phyloP scores from a whole-genome alignment of 2,888 invertebrate species.

The Andricus quercusramuli region DNA sequence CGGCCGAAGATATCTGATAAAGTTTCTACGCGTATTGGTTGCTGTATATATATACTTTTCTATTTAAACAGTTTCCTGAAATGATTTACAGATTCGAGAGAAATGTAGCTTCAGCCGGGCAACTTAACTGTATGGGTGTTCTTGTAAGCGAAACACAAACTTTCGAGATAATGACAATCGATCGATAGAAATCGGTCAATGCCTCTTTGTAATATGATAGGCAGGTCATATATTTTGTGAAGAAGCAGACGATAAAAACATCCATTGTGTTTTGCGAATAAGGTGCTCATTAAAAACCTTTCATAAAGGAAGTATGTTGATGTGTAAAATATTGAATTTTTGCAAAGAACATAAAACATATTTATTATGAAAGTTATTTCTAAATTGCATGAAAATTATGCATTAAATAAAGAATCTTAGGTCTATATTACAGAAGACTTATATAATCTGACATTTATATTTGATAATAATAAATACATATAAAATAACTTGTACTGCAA shows the following conservation, averaged over 20 bases:
- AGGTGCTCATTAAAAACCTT: slow-evolving; percentile 6
- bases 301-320: background rate
- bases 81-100: slow-evolving; percentile 10
- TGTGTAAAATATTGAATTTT: background rate
- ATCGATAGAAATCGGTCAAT: slow-evolving; percentile 40
- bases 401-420: background rate
- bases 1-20: slow-evolving; percentile 67
- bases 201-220: slow-evolving; percentile 39
- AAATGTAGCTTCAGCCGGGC: slow-evolving; percentile 6
- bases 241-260: slow-evolving; percentile 20
- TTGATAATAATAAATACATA: too few relatives aligned
- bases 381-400: background rate
- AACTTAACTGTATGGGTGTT: background rate
- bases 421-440: background rate
- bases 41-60: slow-evolving; percentile 25
- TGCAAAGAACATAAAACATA: background rate
- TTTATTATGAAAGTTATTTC: background rate
- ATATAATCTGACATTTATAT: background rate
- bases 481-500: too few relatives aligned
- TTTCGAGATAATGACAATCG: slow-evolving; percentile 32
- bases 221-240: slow-evolving; percentile 15
- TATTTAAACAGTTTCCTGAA: slow-evolving; percentile 25
- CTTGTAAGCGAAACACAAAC: slow-evolving; percentile 14
- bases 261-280: slow-evolving; percentile 7
- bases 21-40: slow-evolving; percentile 61